A percentile compares a stretch with the other conserved stretches of the same genome.
Evolutionary conservation across 23 tunicate genomes (phyloP).

Genomic region (Styela clava): DNA sequence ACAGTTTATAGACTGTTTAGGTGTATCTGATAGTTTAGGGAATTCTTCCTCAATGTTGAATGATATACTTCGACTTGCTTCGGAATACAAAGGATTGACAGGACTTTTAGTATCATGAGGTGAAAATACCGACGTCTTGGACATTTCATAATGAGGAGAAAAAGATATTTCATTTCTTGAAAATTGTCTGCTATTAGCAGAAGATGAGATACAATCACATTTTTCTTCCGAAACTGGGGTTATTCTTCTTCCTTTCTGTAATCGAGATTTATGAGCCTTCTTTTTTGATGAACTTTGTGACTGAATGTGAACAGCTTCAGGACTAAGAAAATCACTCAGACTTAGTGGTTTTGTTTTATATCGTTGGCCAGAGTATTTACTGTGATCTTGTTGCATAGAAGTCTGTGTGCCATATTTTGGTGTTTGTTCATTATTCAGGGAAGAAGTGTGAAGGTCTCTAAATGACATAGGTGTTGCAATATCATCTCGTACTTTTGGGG

Average conservation of each 20-base stretch:
- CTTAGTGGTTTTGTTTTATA: not conserved
- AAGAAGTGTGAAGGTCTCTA: not conserved
- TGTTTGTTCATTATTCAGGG: not conserved
- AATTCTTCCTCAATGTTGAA: conserved; percentile 18
- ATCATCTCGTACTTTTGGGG: not conserved
- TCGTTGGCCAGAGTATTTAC: not conserved
- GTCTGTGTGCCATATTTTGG: not conserved
- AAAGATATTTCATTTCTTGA: not conserved
- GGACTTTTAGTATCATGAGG: not conserved
- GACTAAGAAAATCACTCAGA: not conserved
- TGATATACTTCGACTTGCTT: not conserved
- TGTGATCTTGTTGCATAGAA: not conserved
- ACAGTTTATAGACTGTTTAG: not conserved
- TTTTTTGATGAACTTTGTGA: not conserved
- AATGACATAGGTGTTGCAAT: not conserved
- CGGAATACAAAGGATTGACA: not conserved
- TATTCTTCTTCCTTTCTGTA: not conserved
- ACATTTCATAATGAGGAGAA: not conserved
- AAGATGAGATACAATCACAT: not conserved
- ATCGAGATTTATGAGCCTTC: not conserved
- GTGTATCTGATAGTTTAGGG: not conserved
- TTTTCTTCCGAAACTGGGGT: not conserved
- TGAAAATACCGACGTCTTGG: not conserved
- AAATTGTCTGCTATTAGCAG: not conserved
- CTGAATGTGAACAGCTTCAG: not conserved